Evolutionary conservation across 2,113 vertebrate genomes (phyloP).

Genomic region (Poicephalus meyeri): DNA sequence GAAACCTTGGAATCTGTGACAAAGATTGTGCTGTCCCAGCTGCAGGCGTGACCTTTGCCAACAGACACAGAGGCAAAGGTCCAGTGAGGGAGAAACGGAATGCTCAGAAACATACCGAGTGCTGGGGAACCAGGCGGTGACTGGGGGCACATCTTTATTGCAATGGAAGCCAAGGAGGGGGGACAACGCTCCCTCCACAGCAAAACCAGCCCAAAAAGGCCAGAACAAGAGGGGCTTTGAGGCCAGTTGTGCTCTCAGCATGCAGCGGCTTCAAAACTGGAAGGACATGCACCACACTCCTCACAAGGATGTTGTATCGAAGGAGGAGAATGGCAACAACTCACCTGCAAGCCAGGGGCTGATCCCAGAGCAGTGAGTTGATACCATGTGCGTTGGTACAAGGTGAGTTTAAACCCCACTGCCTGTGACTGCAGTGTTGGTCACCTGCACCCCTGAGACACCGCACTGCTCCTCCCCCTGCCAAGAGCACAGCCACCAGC

Average conservation of each 20-base stretch:
- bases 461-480: neutral
- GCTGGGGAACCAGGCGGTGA: neutral
- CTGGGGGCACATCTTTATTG: neutral
- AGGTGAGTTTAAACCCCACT: neutral
- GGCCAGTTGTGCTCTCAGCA: neutral
- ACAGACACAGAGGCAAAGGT: neutral
- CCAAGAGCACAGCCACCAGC: constrained; percentile 36
- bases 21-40: neutral
- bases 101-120: neutral
- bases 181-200: neutral
- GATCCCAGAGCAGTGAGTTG: neutral
- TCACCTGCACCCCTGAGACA: neutral
- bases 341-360: neutral
- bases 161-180: neutral
- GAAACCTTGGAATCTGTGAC: neutral
- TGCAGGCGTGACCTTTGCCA: neutral
- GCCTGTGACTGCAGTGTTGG: neutral
- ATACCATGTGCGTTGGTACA: neutral
- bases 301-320: neutral
- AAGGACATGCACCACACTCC: neutral
- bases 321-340: neutral
- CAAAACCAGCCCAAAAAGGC: neutral
- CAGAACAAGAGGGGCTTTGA: neutral
- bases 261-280: neutral
- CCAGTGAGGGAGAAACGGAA: neutral